Base-by-base conservation (phyloP, 1,140 invertebrate genomes). In the Drosophila ananassae region DNA sequence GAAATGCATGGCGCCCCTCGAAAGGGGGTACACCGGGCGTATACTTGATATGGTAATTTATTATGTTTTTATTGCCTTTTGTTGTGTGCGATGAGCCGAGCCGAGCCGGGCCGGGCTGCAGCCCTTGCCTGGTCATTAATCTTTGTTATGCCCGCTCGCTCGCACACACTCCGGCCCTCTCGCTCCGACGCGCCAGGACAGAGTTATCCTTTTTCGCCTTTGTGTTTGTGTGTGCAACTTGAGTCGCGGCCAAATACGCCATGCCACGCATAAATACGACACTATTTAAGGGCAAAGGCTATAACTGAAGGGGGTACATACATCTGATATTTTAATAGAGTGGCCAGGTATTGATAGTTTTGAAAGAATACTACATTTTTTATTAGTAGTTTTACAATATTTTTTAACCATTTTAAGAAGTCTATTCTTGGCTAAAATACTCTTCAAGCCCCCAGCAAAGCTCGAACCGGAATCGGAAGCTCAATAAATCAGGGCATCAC, bases 1-100 rank as follows among this genome's bases (percentile, higher is more conserved):
- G 41, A 67, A 73, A 79, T 73, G 58, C 56, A 64, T 52, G 82
- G 79, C 34, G 2, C 3, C 2, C 3, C 3, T n/a, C 34, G 83
- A 82, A 89, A 83, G 75, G 21, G 25, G 28, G 22, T 13, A 10
- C 17, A 44, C 50, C 21, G 39, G 44, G 51, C 66, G 76, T 89
- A 89, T 89, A 90, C 77, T 90, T 90, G 90, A 90, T 90, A 90
- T 90, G 89, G 89, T 90, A 90, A 90, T 90, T 90, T 90, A 90
- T 90, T 90, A 89, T 83, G 83, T 89, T 90, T 90, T 90, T 89
- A 89, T 89, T 78, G 83, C 80, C 75, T 77, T 85, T 89, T 79
- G 79, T 80, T 89, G 66, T 50, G 46, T 64, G 58, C 73, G 73
- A 77, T 73, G 69, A 79, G 80, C 75, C 58, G 72, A 79, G 72